phyloP scores from a whole-genome alignment of 2,888 invertebrate species.

The Eristalinus aeneus region DNA sequence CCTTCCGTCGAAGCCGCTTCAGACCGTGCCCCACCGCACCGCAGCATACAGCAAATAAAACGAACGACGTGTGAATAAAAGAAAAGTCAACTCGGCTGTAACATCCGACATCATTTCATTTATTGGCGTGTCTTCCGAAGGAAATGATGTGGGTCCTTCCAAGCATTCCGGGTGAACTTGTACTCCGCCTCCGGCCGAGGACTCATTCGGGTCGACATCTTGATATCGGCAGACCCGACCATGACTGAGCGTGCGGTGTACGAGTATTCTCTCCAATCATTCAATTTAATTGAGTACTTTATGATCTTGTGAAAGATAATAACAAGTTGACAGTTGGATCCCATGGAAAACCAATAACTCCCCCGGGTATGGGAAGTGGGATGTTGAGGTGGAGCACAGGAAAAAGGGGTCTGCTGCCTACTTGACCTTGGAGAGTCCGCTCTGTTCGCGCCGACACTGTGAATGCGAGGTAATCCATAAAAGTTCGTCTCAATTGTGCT shows the following conservation, averaged over 20 bases:
- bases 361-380: background rate
- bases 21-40: no score
- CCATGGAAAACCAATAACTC: background rate
- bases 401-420: background rate
- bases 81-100: slow-evolving; percentile 37
- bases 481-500: background rate
- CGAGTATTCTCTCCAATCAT: slow-evolving; percentile 55
- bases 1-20: background rate
- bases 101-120: slow-evolving; percentile 49
- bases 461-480: background rate
- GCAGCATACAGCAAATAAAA: slow-evolving; percentile 9
- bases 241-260: slow-evolving; percentile 30
- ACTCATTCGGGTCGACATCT: slow-evolving; percentile 42
- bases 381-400: background rate
- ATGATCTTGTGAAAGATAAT: slow-evolving; percentile 18
- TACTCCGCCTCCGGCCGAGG: background rate
- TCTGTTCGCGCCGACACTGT: background rate
- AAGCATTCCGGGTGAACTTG: slow-evolving; percentile 3
- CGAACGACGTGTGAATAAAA: slow-evolving; percentile 47
- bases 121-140: slow-evolving; percentile 39
- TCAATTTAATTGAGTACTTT: slow-evolving; percentile 64
- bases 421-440: background rate
- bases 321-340: slow-evolving; percentile 8
- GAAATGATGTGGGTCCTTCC: slow-evolving; percentile 35
- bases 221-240: slow-evolving; percentile 46